Conservation (phyloP, 2,888 invertebrate genomes). For the Agrochola litura region DNA sequence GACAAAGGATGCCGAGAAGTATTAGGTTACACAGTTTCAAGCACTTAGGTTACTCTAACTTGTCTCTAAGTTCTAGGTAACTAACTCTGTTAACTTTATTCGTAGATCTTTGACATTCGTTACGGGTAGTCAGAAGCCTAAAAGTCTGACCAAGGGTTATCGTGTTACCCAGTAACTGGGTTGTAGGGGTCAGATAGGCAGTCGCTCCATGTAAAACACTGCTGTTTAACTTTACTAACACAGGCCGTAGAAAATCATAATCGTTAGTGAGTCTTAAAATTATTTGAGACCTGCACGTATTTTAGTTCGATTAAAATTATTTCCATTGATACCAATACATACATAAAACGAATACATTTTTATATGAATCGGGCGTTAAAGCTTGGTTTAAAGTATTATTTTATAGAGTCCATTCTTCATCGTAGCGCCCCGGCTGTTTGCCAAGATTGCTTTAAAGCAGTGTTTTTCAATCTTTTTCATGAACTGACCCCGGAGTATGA, state of each 20-base stretch:
- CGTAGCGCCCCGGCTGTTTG: not conserved
- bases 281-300: not conserved
- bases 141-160: no score
- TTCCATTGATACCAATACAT: not conserved
- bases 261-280: not conserved
- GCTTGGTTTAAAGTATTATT: not conserved
- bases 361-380: not conserved
- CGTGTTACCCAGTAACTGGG: no score
- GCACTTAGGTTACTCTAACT: not conserved
- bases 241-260: not conserved
- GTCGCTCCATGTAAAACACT: no score
- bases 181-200: no score
- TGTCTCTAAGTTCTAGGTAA: not conserved
- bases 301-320: not conserved
- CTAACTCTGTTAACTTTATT: not conserved
- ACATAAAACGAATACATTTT: not conserved
- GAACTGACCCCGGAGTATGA: no score
- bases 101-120: no score
- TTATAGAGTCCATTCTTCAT: not conserved
- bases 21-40: slow-evolving; percentile 26
- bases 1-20: slow-evolving; percentile 26
- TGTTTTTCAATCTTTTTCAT: no score
- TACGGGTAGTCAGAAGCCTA: no score
- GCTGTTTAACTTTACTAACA: not conserved
- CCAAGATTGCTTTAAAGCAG: not conserved